phyloP scores from a whole-genome alignment of 1,140 invertebrate species.

The Calycopis cecrops region DNA sequence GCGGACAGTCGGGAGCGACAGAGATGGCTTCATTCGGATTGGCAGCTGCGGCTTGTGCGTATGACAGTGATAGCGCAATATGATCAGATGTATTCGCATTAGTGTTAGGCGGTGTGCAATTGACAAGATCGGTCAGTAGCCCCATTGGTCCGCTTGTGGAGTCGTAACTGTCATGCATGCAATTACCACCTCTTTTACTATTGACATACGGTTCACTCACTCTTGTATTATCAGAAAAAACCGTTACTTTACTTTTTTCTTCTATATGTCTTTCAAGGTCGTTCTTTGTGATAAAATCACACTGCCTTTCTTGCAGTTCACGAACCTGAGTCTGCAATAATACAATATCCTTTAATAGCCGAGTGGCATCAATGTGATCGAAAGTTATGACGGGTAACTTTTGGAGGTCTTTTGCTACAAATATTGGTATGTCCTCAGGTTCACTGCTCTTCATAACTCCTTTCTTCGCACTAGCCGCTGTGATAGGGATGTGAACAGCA shows the following conservation, averaged over 20 bases:
- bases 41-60: background rate
- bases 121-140: too few species aligned
- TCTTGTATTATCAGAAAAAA: too few species aligned
- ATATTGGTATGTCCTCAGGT: background rate
- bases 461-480: too few species aligned
- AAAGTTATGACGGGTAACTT: background rate
- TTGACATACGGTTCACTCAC: background rate
- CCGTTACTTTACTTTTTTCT: background rate
- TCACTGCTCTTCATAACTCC: background rate
- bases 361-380: background rate
- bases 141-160: background rate
- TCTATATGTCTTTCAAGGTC: background rate
- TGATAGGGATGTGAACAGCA: too few species aligned
- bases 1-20: background rate
- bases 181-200: background rate
- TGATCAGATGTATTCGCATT: too few species aligned
- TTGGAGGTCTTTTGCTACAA: background rate
- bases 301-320: too few species aligned
- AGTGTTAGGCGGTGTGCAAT: background rate
- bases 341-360: background rate
- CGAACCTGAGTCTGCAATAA: background rate
- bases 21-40: background rate
- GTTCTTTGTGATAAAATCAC: background rate
- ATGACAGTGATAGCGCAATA: too few species aligned
- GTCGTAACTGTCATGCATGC: background rate